These are phyloP conservation scores for Diarsia brunnea DNA, from an alignment of 2,888 invertebrate species.

Conservation along the genomic window DNA sequence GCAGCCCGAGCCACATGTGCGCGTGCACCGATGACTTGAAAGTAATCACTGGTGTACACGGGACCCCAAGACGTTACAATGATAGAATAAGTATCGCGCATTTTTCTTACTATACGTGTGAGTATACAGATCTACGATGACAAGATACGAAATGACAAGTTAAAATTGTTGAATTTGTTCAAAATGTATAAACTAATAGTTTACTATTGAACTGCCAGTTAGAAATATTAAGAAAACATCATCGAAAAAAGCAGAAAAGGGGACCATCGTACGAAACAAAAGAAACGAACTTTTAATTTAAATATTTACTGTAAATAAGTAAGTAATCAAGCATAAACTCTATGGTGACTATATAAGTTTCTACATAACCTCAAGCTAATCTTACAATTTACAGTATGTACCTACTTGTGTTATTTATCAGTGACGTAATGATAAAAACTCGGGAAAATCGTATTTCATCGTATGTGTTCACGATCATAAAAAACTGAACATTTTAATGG, in stretches of 20 bases:
- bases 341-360: neutral
- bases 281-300: neutral
- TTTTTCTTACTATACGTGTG: too few species aligned
- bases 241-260: too few species aligned
- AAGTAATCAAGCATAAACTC: neutral
- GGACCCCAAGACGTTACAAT: too few species aligned
- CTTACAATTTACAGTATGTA: neutral
- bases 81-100: too few species aligned
- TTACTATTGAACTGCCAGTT: conserved; percentile 62
- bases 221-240: too few species aligned
- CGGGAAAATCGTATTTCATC: neutral
- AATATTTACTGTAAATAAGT: neutral
- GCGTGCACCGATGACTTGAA: too few species aligned
- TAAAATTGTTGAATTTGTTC: too few species aligned
- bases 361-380: neutral
- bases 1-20: too few species aligned
- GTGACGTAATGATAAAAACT: neutral
- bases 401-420: neutral
- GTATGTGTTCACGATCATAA: neutral
- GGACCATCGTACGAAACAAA: neutral
- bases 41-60: too few species aligned
- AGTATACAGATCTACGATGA: too few species aligned
- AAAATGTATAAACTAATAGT: too few species aligned
- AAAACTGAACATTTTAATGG: neutral
- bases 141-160: too few species aligned